A percentile compares a stretch with the other conserved stretches of the same genome.
Conservation (phyloP, 2,888 invertebrate species). For the Spicauda simplicius region DNA sequence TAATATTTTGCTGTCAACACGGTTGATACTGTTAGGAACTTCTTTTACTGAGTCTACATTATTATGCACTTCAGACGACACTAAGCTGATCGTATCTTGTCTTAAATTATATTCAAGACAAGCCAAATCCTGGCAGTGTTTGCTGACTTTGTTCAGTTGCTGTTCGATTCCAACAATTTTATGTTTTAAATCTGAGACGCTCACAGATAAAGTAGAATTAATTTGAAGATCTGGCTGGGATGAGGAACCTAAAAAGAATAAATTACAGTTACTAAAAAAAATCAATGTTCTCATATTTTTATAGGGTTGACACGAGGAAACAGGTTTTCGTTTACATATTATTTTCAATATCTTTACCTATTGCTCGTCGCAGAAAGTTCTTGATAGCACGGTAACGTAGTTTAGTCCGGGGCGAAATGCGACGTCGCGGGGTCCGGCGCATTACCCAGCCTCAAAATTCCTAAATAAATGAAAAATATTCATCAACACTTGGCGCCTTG, state of each 20-base stretch:
- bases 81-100: conserved; percentile 45
- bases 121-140: conserved; percentile 57
- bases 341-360: conserved; percentile 55
- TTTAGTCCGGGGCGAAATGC: conserved; percentile 73
- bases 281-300: too few species aligned
- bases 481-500: too few species aligned
- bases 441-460: conserved; percentile 52
- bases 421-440: conserved; percentile 71
- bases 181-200: conserved; percentile 67
- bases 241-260: conserved; percentile 58
- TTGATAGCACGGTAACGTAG: conserved; percentile 67
- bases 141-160: conserved; percentile 62
- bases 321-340: not conserved
- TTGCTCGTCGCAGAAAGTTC: conserved; percentile 65
- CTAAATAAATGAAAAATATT: not conserved
- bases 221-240: conserved; percentile 68
- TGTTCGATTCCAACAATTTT: conserved; percentile 66
- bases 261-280: too few species aligned
- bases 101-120: conserved; percentile 50
- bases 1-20: conserved; percentile 56
- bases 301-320: not conserved
- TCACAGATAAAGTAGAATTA: conserved; percentile 67
- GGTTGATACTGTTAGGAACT: conserved; percentile 40
- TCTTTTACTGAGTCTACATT: conserved; percentile 42
- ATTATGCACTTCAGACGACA: conserved; percentile 41